These are phyloP conservation scores for Boloria euphrosyne DNA, from an alignment of 2,888 invertebrate species.

Conservation along the genomic window DNA sequence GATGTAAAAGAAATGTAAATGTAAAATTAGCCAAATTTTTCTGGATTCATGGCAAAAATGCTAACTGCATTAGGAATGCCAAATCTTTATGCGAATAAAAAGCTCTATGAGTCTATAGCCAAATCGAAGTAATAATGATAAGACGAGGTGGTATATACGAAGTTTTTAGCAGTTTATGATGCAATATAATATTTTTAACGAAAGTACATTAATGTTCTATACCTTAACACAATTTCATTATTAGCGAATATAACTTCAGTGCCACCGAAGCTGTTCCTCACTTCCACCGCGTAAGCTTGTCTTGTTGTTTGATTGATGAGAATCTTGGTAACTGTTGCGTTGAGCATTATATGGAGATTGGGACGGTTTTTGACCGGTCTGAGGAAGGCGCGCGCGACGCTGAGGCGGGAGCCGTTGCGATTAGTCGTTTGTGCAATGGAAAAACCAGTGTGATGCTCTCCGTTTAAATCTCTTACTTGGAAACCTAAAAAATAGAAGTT, in stretches of 20 bases:
- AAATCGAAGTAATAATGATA: no score
- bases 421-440: conserved; percentile 94
- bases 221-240: conserved; percentile 86
- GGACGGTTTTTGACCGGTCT: conserved; percentile 88
- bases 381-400: conserved; percentile 91
- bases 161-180: no score
- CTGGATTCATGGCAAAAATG: neutral
- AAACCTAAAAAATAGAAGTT: conserved; percentile 78
- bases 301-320: conserved; percentile 88
- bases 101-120: no score
- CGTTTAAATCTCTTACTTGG: conserved; percentile 90
- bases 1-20: no score
- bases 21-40: no score
- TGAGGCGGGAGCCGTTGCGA: conserved; percentile 91
- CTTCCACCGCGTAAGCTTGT: conserved; percentile 90
- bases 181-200: neutral
- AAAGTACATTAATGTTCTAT: conserved; percentile 44
- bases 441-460: conserved; percentile 90
- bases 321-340: conserved; percentile 89
- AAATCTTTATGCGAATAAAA: no score
- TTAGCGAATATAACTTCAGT: conserved; percentile 84
- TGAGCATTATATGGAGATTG: conserved; percentile 92
- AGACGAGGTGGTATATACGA: no score
- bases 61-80: neutral
- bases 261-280: conserved; percentile 81